phyloP scores from a whole-genome alignment of 2,888 invertebrate genomes.

The Xylota segnis region DNA sequence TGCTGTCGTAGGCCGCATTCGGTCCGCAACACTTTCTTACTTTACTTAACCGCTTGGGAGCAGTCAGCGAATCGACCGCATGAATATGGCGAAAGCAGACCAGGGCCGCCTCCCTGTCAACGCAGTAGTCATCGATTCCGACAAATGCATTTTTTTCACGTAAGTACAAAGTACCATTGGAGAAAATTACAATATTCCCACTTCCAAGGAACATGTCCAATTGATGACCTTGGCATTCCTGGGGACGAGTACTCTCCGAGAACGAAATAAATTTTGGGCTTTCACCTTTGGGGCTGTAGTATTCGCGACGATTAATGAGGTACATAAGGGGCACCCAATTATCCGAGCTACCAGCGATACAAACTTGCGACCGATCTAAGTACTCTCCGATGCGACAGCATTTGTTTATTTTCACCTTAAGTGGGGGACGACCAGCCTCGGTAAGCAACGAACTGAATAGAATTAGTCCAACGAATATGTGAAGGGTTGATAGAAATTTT shows the following conservation, averaged over 20 bases:
- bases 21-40: constrained; percentile 90
- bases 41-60: constrained; percentile 58
- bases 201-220: constrained; percentile 82
- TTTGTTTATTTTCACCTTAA: constrained; percentile 84
- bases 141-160: constrained; percentile 85
- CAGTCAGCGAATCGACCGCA: constrained; percentile 77
- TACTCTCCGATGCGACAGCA: constrained; percentile 86
- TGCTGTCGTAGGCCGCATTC: constrained; percentile 87
- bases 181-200: constrained; percentile 85
- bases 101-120: constrained; percentile 88
- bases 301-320: constrained; percentile 84
- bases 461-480: constrained; percentile 61
- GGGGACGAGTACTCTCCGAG: constrained; percentile 83
- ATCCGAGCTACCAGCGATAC: constrained; percentile 81
- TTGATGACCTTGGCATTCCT: constrained; percentile 77
- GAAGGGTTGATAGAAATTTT: constrained; percentile 14
- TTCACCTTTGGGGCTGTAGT: constrained; percentile 83
- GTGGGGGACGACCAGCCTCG: constrained; percentile 78
- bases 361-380: constrained; percentile 83
- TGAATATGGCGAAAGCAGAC: constrained; percentile 86
- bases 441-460: constrained; percentile 59
- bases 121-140: constrained; percentile 88
- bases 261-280: constrained; percentile 84
- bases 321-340: constrained; percentile 87
- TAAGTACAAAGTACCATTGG: constrained; percentile 88